These are phyloP conservation scores for Aspidiotus rigidus DNA, from an alignment of 2,888 invertebrate species.

Conservation along the genomic window DNA sequence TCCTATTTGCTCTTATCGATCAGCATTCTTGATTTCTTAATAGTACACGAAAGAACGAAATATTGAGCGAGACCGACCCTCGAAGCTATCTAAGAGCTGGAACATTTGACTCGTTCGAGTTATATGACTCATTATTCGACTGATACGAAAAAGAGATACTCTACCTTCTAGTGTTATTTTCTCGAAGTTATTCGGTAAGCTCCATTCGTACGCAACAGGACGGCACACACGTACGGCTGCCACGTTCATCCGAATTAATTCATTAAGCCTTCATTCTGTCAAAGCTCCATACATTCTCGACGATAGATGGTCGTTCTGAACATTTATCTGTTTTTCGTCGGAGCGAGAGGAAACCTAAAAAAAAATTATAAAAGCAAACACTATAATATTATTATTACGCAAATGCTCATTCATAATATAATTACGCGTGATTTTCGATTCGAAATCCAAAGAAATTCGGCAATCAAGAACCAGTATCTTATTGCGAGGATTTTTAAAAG, in stretches of 20 bases:
- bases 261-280: constrained; percentile 23
- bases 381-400: no score
- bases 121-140: no score
- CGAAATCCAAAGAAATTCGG: constrained; percentile 3
- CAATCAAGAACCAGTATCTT: constrained; percentile 11
- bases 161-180: no score
- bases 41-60: no score
- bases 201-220: no score
- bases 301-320: neutral
- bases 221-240: neutral
- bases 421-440: neutral
- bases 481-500: constrained; percentile 14
- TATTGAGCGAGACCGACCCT: no score
- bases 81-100: no score
- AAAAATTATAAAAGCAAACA: neutral
- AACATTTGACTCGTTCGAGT: no score
- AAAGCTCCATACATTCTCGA: constrained; percentile 3
- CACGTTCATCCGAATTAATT: constrained; percentile 29
- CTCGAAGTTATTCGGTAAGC: no score
- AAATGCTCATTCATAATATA: constrained; percentile 15
- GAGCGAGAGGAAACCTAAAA: neutral
- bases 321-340: neutral
- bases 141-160: no score
- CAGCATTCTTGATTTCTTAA: no score
- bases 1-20: no score